These are phyloP conservation scores for Hirundo rustica DNA, from an alignment of 2,797 vertebrate genomes.

Conservation along the genomic window DNA sequence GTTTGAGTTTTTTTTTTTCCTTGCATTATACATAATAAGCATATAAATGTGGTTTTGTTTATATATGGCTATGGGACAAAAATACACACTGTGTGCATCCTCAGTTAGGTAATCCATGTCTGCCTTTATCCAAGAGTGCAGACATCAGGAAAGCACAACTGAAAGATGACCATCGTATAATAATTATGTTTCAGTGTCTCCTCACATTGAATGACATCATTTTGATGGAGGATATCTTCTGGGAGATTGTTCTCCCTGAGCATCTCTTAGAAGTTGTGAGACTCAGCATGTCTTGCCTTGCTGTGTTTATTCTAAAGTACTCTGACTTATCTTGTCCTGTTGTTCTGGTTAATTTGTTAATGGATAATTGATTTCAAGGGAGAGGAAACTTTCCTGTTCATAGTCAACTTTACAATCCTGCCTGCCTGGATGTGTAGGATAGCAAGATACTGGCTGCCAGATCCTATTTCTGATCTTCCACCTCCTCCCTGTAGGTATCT, in stretches of 20 bases:
- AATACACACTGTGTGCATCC: background rate
- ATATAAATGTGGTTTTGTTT: background rate
- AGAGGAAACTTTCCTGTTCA: background rate
- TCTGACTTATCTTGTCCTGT: background rate
- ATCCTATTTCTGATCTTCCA: constrained; percentile 52
- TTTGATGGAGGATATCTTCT: background rate
- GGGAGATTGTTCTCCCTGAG: background rate
- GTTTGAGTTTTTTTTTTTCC: constrained; percentile 14
- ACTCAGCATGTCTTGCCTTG: background rate
- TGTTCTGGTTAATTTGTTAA: constrained; percentile 13
- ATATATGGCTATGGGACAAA: background rate
- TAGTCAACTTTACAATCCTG: background rate
- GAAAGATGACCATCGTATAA: background rate
- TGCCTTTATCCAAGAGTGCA: background rate
- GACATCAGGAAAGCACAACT: background rate
- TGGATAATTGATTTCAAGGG: background rate
- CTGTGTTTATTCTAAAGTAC: background rate
- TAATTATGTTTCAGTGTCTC: background rate
- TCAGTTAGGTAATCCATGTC: background rate
- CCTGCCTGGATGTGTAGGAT: background rate
- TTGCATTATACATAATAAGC: background rate
- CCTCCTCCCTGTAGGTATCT: constrained; percentile 15
- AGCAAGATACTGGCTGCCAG: constrained; percentile 1
- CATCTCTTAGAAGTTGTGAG: background rate
- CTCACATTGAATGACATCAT: background rate